Base-by-base conservation (phyloP, 2,113 vertebrate genomes). In the Rhinolophus ferrumequinum region DNA sequence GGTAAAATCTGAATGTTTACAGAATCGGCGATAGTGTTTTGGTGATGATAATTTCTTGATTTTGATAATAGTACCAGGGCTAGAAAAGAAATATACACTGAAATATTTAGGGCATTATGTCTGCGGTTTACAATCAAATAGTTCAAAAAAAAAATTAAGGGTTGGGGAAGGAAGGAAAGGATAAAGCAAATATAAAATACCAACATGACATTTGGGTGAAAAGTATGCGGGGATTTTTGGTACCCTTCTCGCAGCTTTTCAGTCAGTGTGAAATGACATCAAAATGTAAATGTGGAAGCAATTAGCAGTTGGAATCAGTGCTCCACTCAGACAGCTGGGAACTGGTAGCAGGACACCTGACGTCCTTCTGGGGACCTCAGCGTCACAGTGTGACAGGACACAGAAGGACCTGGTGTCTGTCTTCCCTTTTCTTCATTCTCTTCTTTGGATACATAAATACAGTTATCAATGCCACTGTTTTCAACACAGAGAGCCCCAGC, bases 201-300 rank as follows among this genome's bases (percentile, higher is more conserved):
- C 30, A 81, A 76, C 30, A 19, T 88, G 62, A 6, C 19, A 44
- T 83, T 64, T 79, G 56, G 21, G 19, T 56, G 41, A 92, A 94
- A 50, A 54, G 9, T 58, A 35, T 62, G 50, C 12, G 76, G 16
- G n/a, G 35, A 81, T 50, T 66, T 8, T 76, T 85, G 38, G 13
- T 47, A 44, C 14, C 73, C 8, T 60, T 72, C 50, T 79, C 66
- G 8, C 6, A 72, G 22, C 4, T 94, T 84, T 93, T 76, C 16
- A n/a, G 41, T 54, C 26, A 58, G 47, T 64, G 33, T 73, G 50
- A 90, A 67, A 28, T 92, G 38, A 10, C n/a, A 72, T 77, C 12
- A 82, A 77, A 77, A 69, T 62, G 58, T 93, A 92, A 83, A 80
- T 50, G n/a, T 83, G 38, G 28, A 73, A 79, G 50, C 8, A 81